Base-by-base conservation (phyloP, 2,888 invertebrate genomes). In the Caenorhabditis japonica region DNA sequence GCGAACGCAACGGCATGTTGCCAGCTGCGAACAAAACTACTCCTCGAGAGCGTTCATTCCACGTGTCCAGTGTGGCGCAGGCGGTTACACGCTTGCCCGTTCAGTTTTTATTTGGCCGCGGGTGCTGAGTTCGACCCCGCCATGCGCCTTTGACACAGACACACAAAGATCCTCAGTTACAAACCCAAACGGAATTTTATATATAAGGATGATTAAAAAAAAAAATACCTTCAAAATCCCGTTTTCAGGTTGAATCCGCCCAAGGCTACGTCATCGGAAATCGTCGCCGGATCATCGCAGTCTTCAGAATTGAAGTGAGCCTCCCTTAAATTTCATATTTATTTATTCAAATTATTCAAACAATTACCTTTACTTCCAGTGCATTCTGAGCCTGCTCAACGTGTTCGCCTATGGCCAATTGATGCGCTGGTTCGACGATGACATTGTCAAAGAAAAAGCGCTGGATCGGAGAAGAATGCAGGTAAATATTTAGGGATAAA, bases 201-300 rank as follows among this genome's bases (percentile, higher is more conserved):
- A n/a, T n/a, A n/a, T n/a, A n/a, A n/a, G n/a, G n/a, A n/a, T n/a
- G n/a, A n/a, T n/a, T n/a, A n/a, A n/a, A n/a, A n/a, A n/a, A n/a
- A n/a, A n/a, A n/a, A n/a, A n/a, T n/a, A n/a, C n/a, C n/a, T 10
- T 30, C 3, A 27, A 27, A 3, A 2, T 19, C 36, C 15, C 13
- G 19, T 46, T 75, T 83, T 38, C 41, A 85, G 85, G 72, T 77
- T 4, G 51, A 59, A 33, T 43, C 76, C 17, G 76, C 64, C 21
- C 44, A 39, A 12, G 84, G 84, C 3, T 83, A 83, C 56, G 64
- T 77, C 23, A 34, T 74, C 4, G 85, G 85, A 25, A 85, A 85
- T 46, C 70, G 84, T 3, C 52, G 78, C 17, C 69, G 85, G n/a
- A 19, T 82, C 17, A 53, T 81, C 8, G 66, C 85, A 12, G 77